phyloP scores from a whole-genome alignment of 1,140 invertebrate species.

The Melitaea cinxia region DNA sequence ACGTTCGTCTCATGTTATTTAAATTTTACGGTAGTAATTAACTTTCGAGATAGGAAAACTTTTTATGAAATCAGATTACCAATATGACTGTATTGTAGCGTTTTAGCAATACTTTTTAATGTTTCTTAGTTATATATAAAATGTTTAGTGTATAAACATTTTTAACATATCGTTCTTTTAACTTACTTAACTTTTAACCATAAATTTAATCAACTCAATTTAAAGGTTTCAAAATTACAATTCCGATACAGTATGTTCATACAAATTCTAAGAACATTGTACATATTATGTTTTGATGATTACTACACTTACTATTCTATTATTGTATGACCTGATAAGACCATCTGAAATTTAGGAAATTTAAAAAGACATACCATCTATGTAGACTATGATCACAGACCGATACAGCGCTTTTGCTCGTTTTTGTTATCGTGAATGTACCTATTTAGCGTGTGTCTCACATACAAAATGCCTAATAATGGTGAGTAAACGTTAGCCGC shows the following conservation, averaged over 20 bases:
- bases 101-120: no score
- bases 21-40: conserved; percentile 5
- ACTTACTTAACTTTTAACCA: no score
- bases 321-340: conserved; percentile 7
- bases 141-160: no score
- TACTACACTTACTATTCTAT: neutral
- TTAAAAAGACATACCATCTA: conserved; percentile 12
- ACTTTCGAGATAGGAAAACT: neutral
- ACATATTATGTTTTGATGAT: neutral
- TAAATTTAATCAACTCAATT: no score
- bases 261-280: neutral
- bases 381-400: conserved; percentile 28
- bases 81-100: neutral
- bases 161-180: no score
- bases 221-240: no score
- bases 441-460: conserved; percentile 54
- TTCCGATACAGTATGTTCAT: neutral
- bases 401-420: conserved; percentile 38
- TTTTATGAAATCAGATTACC: conserved; percentile 6
- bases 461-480: conserved; percentile 68
- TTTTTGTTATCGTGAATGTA: conserved; percentile 43
- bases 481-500: conserved; percentile 39
- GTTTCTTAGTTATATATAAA: no score
- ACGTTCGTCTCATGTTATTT: neutral
- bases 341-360: conserved; percentile 24